Evolutionary conservation across 1,140 invertebrate genomes (phyloP), one percentile per base, ranked within the genome.

Genomic region (Hylaeus volcanicus): DNA sequence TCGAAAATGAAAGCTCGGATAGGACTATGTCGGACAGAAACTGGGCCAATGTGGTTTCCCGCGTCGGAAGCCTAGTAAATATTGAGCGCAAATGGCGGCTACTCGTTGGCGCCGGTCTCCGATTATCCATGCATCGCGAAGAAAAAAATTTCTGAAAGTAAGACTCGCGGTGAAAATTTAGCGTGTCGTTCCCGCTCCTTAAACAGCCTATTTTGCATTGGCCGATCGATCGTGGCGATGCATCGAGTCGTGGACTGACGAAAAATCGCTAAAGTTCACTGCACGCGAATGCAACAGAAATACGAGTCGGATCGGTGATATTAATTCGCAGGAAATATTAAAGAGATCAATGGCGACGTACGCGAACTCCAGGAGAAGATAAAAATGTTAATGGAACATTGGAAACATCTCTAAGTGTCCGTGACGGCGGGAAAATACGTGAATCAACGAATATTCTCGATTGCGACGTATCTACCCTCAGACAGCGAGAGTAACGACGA

Each of bases 31-130:
- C 5, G n/a, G 5, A 72, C 11, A 12, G 48, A 63, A 48, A 64
- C 58, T 61, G 51, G 73, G 37, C 48, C 82, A 80, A 81, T 74
- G 70, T 71, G 70, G 79, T 85, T 90, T 88, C 86, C 83, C 86
- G 89, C 87, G 87, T 86, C 66, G 84, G 78, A 80, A 75, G 74
- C 75, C 76, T 78, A 71, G 84, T 86, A 84, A 89, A 88, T 89
- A 88, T 87, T 77, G 87, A 88, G 70, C 84, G 85, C 79, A 90
- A 88, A 90, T 90, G 89, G 89, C 89, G 53, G 84, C 83, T 68
- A 81, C 72, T 74, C 70, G 65, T 70, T 15, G 37, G 8, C 82
- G 83, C 88, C 86, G 84, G 83, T 88, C 70, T 63, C 48, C 63
- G 73, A 83, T 77, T 79, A 85, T 78, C 74, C 41, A 58, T 45